Evolutionary conservation across 2,888 invertebrate species (phyloP).

Genomic region (Stictocephala bisonia): DNA sequence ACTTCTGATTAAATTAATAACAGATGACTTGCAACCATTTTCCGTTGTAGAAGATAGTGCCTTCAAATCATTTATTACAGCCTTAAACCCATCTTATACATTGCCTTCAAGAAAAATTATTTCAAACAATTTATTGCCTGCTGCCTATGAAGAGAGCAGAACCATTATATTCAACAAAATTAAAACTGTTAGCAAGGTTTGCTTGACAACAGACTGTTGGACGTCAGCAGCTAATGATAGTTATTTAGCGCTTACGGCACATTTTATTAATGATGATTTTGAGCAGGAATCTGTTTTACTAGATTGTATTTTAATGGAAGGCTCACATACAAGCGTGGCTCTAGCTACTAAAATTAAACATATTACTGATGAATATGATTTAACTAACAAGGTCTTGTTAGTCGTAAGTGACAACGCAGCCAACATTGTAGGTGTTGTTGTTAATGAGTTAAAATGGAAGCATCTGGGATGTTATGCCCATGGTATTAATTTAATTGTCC

Average conservation of each 20-base stretch:
- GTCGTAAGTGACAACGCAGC: slow-evolving; percentile 22
- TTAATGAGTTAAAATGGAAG: background rate
- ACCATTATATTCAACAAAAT: no score
- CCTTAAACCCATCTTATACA: no score
- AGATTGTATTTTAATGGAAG: background rate
- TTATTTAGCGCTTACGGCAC: background rate
- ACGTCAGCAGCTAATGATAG: background rate
- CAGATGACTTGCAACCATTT: no score
- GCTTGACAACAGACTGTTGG: background rate
- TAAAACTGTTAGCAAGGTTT: background rate
- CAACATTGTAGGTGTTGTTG: background rate
- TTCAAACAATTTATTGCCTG: no score
- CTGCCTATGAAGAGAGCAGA: no score
- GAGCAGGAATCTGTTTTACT: background rate
- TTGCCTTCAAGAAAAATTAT: no score
- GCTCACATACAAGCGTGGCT: background rate
- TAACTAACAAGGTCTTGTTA: background rate
- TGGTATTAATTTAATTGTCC: slow-evolving; percentile 6
- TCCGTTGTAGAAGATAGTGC: no score
- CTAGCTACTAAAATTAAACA: background rate
- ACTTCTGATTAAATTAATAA: no score
- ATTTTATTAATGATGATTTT: background rate
- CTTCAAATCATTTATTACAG: no score
- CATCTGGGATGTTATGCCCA: slow-evolving; percentile 9
- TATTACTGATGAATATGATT: background rate